phyloP scores from a whole-genome alignment of 2,888 invertebrate species.

The Agrochola circellaris region DNA sequence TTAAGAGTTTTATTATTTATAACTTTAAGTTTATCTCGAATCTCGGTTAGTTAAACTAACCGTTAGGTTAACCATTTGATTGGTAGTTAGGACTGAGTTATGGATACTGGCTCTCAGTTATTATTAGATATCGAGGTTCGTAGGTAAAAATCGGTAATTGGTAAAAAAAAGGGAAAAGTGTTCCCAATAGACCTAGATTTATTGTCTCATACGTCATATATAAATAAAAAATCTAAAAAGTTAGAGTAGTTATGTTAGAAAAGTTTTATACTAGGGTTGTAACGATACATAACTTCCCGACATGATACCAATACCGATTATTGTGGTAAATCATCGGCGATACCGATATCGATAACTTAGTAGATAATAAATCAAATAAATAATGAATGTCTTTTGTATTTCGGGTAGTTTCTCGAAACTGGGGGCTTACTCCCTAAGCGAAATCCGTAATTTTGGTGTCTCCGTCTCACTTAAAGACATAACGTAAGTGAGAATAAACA shows the following conservation, averaged over 20 bases:
- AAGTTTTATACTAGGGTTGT: not conserved
- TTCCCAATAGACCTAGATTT: no score
- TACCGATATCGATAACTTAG: no score
- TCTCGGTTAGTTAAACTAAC: slow-evolving; percentile 70
- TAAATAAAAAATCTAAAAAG: not conserved
- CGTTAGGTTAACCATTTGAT: slow-evolving; percentile 72
- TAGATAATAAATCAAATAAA: no score
- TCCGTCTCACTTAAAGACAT: no score
- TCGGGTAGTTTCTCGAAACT: no score
- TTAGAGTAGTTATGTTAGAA: not conserved
- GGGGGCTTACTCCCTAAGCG: no score
- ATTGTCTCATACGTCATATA: not conserved
- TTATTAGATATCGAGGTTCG: slow-evolving; percentile 15
- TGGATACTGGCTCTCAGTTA: slow-evolving; percentile 25
- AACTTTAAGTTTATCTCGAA: slow-evolving; percentile 78
- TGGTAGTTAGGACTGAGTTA: slow-evolving; percentile 59
- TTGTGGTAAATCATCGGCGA: no score
- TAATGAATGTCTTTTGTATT: no score
- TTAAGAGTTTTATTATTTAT: slow-evolving; percentile 89
- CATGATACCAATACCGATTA: no score
- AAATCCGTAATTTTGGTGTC: no score
- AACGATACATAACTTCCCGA: no score
- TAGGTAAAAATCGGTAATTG: not conserved
- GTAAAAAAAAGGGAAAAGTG: not conserved
- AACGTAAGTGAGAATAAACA: no score